phyloP scores from a whole-genome alignment of 1,140 invertebrate genomes.

The Hydropsyche tenuis region DNA sequence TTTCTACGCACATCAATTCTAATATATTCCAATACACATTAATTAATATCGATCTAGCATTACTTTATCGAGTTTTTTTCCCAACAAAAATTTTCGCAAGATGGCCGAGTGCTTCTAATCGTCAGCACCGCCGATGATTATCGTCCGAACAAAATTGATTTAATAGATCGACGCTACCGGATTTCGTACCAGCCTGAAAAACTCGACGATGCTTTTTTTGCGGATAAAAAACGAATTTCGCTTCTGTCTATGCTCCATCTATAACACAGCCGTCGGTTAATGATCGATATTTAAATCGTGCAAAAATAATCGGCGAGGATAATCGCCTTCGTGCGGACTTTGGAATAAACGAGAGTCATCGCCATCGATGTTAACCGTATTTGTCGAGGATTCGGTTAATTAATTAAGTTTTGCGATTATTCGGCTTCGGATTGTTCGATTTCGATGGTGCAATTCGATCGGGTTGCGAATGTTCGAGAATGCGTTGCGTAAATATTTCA shows the following conservation, averaged over 20 bases:
- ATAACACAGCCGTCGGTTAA: not conserved
- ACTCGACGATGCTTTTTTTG: not conserved
- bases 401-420: too few relatives aligned
- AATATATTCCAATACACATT: too few relatives aligned
- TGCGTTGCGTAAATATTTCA: too few relatives aligned
- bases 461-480: too few relatives aligned
- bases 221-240: not conserved
- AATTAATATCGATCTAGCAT: too few relatives aligned
- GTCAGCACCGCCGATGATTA: not conserved
- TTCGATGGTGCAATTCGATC: too few relatives aligned
- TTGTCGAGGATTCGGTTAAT: too few relatives aligned
- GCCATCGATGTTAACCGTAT: not conserved
- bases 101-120: constrained; percentile 21
- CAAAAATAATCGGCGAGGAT: constrained; percentile 11
- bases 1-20: too few relatives aligned
- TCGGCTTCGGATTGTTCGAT: too few relatives aligned
- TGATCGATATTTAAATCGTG: constrained; percentile 20
- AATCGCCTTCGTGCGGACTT: constrained; percentile 11
- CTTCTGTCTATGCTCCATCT: too few relatives aligned
- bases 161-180: constrained; percentile 25
- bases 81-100: not conserved
- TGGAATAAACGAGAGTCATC: constrained; percentile 15
- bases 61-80: too few relatives aligned
- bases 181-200: not conserved
- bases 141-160: constrained; percentile 18